Evolutionary conservation across 2,888 invertebrate species (phyloP), one percentile per base, ranked within the genome.

Genomic region (Dryobotodes eremita): DNA sequence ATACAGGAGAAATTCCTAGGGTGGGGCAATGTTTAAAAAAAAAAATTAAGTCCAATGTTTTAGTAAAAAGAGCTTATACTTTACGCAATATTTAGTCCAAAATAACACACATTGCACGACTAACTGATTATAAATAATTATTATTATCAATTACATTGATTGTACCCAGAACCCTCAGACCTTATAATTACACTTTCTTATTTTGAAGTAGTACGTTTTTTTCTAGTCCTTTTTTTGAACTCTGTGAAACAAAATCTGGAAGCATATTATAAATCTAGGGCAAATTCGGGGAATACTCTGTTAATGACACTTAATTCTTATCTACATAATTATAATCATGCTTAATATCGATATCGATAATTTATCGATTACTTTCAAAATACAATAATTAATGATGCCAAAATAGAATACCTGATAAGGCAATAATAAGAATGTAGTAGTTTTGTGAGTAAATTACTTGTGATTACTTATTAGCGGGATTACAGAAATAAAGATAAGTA

Each of bases 401-500:
- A 75, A 48, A 50, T 57, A 48, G 23, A 46, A 20, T 77, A 68
- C 4, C n/a, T 57, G 77, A 77, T 77, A 66, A 26, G 0, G 13
- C 36, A 8, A 11, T 42, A 36, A 77, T 77, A 66, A 50, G 20
- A 26, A 62, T 46, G 23, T 50, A 17, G 50, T 55, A 13, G 53
- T 11, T 72, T 50, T 72, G n/a, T 1, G 11, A 31, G 46, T 48
- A 69, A 57, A 46, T 50, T 26, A 36, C n/a, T 31, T 61, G 42
- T 68, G 26, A 77, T 76, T 46, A 77, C 13, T 31, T 57, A 66
- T 66, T 50, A 26, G 10, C 3, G 66, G 17, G 59, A 68, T 77
- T 53, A 77, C 31, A 53, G 42, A 46, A 59, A 77, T 77, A 61
- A 31, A 59, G 77, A 65, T 76, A 76, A 50, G 42, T 59, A 3